Percentiles rank a stretch among this genome's conserved stretches.
phyloP scores from a whole-genome alignment of 92 coral and sea anemone genomes.

The Heliopora coerulea region DNA sequence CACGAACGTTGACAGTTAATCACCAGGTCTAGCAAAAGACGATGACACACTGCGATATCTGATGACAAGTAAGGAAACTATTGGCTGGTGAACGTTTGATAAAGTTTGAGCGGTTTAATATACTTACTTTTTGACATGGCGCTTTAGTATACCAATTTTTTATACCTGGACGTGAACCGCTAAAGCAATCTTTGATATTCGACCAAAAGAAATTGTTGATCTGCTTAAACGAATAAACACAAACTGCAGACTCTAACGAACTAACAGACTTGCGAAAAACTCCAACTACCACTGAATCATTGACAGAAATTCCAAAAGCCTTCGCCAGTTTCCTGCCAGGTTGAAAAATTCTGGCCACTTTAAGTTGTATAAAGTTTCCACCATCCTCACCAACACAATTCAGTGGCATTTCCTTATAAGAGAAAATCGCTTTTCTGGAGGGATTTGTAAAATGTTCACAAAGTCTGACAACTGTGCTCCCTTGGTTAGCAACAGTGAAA shows the following conservation, averaged over 20 bases:
- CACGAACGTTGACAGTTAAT: too few relatives aligned
- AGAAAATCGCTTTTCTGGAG: neutral
- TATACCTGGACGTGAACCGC: neutral
- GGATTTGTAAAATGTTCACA: neutral
- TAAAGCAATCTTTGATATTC: constrained; percentile 7
- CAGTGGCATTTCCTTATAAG: constrained; percentile 12
- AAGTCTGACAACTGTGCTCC: constrained; percentile 16
- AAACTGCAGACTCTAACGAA: constrained; percentile 7
- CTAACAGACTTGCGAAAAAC: constrained; percentile 6
- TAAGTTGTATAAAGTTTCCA: constrained; percentile 10
- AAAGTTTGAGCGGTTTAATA: neutral
- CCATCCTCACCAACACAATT: constrained; percentile 13
- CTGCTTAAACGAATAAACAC: constrained; percentile 23
- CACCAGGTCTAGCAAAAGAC: too few relatives aligned
- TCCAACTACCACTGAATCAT: constrained; percentile 12
- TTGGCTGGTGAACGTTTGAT: too few relatives aligned
- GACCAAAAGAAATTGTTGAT: constrained; percentile 5
- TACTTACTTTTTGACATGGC: neutral
- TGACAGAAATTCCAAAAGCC: constrained; percentile 18
- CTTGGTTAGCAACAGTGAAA: neutral
- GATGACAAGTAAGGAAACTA: too few relatives aligned
- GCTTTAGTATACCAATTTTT: too few relatives aligned
- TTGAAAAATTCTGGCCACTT: constrained; percentile 12
- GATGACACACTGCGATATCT: too few relatives aligned
- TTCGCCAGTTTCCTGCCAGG: constrained; percentile 13